Percentiles rank a stretch among this genome's conserved stretches.
Evolutionary conservation across 2,888 invertebrate species (phyloP).

Genomic region (Heteromyza rotundicornis): DNA sequence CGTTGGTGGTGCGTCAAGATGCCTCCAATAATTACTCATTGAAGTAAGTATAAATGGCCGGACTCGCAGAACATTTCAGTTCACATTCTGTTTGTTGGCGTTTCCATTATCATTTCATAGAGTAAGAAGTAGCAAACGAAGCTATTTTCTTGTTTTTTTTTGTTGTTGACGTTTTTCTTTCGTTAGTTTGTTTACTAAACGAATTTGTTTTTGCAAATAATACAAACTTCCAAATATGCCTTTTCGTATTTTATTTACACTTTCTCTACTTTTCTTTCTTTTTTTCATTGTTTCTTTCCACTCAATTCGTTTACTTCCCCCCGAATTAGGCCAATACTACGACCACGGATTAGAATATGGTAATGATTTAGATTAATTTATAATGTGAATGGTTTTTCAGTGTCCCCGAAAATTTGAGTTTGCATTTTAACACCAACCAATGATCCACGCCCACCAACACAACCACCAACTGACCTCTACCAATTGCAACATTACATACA

Average conservation of each 20-base stretch:
- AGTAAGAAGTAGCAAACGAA: background rate
- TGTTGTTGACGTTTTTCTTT: conserved; percentile 23
- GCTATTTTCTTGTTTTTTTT: conserved; percentile 21
- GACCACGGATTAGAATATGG: conserved; percentile 92
- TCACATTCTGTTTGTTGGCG: background rate
- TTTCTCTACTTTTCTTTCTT: conserved; percentile 16
- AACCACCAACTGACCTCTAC: no score
- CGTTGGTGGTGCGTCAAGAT: conserved; percentile 74
- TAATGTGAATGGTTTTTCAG: conserved; percentile 24
- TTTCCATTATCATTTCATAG: background rate
- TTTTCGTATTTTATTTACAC: conserved; percentile 11
- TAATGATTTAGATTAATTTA: conserved; percentile 68
- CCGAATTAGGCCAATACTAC: conserved; percentile 76
- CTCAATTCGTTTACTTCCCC: conserved; percentile 19
- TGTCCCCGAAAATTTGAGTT: background rate
- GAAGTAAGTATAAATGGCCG: conserved; percentile 69
- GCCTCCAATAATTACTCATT: conserved; percentile 80
- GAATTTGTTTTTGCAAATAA: conserved; percentile 11
- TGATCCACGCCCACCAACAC: no score
- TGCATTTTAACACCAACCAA: no score
- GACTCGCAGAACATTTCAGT: background rate
- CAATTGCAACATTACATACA: no score
- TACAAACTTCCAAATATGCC: conserved; percentile 15
- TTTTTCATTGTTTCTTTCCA: conserved; percentile 7
- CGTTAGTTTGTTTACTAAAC: conserved; percentile 28